These are phyloP conservation scores for Epinotia demarniana DNA, from an alignment of 2,888 invertebrate species.

Conservation along the genomic window DNA sequence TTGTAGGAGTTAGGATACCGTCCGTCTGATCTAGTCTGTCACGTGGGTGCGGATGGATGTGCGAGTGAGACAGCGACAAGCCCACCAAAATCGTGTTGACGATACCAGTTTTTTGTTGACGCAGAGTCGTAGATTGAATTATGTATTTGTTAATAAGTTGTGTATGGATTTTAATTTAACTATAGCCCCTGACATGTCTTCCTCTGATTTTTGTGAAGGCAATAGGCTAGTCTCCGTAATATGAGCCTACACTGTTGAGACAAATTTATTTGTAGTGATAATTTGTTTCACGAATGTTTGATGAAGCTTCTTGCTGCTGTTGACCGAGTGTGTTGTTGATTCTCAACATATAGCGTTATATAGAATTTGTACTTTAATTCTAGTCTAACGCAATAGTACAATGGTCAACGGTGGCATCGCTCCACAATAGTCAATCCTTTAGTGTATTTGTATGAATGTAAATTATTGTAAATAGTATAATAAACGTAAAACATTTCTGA, in stretches of 20 bases:
- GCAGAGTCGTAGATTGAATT: conserved; percentile 1
- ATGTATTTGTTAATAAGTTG: conserved; percentile 4
- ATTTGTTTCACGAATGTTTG: not conserved
- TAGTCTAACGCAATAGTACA: too few relatives aligned
- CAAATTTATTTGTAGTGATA: not conserved
- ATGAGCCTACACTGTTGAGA: not conserved
- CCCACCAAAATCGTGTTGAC: conserved; percentile 26
- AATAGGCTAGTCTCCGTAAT: not conserved
- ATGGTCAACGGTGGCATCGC: conserved; percentile 1
- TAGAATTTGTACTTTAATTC: not conserved
- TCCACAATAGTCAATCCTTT: conserved; percentile 30
- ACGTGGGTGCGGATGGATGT: not conserved
- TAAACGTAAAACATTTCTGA: conserved; percentile 34
- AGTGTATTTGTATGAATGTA: conserved; percentile 39
- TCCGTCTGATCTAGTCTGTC: conserved; percentile 30
- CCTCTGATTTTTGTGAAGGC: conserved; percentile 7
- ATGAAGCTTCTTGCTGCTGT: conserved; percentile 1
- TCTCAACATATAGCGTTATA: not conserved
- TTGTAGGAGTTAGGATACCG: conserved; percentile 3
- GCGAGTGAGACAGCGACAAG: conserved; percentile 15
- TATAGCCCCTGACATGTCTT: conserved; percentile 12
- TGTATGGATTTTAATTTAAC: conserved; percentile 3
- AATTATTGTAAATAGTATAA: conserved; percentile 44
- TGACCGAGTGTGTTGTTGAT: not conserved
- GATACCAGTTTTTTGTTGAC: conserved; percentile 2